Evolutionary conservation across 1,140 invertebrate species (phyloP), one percentile per base, ranked within the genome.

Genomic region (Aphaenogaster rudis): DNA sequence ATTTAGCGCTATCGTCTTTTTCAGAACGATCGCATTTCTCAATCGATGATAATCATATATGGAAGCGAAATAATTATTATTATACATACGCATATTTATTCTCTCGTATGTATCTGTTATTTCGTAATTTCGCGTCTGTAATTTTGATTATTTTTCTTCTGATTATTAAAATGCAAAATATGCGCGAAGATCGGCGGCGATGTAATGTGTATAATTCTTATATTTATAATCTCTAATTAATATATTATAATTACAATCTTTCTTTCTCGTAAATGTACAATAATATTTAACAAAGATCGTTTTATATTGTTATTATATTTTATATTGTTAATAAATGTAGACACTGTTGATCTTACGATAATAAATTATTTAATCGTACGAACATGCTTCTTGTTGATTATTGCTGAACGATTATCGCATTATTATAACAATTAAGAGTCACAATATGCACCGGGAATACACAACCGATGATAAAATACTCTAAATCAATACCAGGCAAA

Each of bases 341-440:
- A 52, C 50, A 63, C 76, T 86, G 45, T 64, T 64, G 61, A 89
- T 81, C 72, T 77, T 79, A 67, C n/a, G 21, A 71, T 86, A 92
- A 91, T 90, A 92, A 88, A 92, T 92, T 89, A 91, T 89, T 91
- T 78, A 82, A 82, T 74, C 63, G 9, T 74, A 52, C 11, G 13
- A 36, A 48, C 13, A n/a, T 6, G 9, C 6, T 42, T 64, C 36
- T 79, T 33, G 4, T 63, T 33, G 21, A 67, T 66, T 42, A 64
- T 28, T 64, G 28, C 28, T 28, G 2, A 74, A 45, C 21, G n/a
- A 59, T 59, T 76, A 21, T 9, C n/a, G 39, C 79, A 71, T 81
- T 74, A 52, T 54, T 71, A 36, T 39, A 48, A n/a, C 3, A 36
- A 42, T 3, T 42, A 15, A 42, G 0, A 33, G 7, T 59, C 45